These are phyloP conservation scores for Bombus balteatus DNA, from an alignment of 1,140 invertebrate species.

Conservation along the genomic window DNA sequence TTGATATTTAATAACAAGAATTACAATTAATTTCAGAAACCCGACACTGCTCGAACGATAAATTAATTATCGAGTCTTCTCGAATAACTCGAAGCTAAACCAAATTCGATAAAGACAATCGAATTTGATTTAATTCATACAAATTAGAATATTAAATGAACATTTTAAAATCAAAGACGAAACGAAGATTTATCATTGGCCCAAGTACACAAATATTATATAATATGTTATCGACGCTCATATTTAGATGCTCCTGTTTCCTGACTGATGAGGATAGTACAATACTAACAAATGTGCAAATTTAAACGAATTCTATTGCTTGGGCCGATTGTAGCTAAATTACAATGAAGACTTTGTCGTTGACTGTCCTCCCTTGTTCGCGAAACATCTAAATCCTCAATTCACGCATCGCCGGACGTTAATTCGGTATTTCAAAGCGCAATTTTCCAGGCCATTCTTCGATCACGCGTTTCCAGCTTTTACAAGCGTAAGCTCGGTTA, in stretches of 20 bases:
- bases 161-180: background rate
- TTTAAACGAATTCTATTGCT: conserved; percentile 2
- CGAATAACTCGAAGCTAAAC: background rate
- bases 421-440: conserved; percentile 62
- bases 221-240: background rate
- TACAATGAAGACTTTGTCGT: conserved; percentile 56
- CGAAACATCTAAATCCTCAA: conserved; percentile 54
- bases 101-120: background rate
- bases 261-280: background rate
- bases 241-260: background rate
- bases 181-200: background rate
- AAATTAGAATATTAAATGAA: background rate
- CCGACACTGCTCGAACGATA: background rate
- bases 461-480: conserved; percentile 32
- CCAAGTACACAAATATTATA: background rate
- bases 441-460: conserved; percentile 58
- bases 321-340: conserved; percentile 27
- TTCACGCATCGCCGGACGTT: conserved; percentile 62
- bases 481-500: conserved; percentile 27
- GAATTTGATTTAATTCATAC: too few species aligned
- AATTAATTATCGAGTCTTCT: background rate
- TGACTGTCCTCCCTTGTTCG: background rate
- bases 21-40: background rate
- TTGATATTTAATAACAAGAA: conserved; percentile 21
- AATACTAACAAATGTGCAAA: background rate